These are phyloP conservation scores for Nyctereutes procyonoides DNA, from an alignment of 2,113 vertebrate genomes.

Conservation along the genomic window DNA sequence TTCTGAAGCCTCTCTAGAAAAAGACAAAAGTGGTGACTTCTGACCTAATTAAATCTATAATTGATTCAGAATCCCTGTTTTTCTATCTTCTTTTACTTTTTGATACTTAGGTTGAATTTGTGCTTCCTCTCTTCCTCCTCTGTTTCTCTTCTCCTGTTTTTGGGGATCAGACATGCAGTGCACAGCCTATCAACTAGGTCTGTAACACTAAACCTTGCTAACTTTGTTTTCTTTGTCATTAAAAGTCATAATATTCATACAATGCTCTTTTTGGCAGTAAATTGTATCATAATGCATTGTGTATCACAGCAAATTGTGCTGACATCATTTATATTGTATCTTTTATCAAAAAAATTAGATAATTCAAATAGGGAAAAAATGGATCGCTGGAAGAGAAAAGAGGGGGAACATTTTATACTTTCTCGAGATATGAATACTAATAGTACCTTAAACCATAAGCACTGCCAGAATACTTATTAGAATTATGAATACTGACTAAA, in stretches of 20 bases:
- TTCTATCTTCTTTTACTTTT: not conserved
- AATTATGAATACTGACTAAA: not conserved
- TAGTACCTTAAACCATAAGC: not conserved
- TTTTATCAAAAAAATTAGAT: not conserved
- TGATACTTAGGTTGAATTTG: not conserved
- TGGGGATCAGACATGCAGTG: not conserved
- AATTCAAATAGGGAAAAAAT: constrained; percentile 29
- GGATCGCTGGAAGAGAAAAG: not conserved
- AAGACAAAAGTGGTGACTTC: not conserved
- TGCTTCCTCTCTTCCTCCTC: not conserved
- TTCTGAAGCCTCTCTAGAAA: constrained; percentile 19
- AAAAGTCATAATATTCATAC: not conserved
- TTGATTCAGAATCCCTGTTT: not conserved
- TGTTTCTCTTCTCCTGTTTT: not conserved
- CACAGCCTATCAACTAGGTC: not conserved
- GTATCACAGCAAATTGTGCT: not conserved
- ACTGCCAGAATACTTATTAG: not conserved
- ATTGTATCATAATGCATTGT: not conserved
- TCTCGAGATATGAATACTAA: not conserved
- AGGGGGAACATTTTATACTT: not conserved
- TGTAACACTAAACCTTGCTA: not conserved
- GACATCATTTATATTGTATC: not conserved
- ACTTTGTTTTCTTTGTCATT: not conserved
- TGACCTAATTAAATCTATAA: not conserved
- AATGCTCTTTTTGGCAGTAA: not conserved